Evolutionary conservation across 2,797 vertebrate species (phyloP).

Genomic region (Myotis vivesi): DNA sequence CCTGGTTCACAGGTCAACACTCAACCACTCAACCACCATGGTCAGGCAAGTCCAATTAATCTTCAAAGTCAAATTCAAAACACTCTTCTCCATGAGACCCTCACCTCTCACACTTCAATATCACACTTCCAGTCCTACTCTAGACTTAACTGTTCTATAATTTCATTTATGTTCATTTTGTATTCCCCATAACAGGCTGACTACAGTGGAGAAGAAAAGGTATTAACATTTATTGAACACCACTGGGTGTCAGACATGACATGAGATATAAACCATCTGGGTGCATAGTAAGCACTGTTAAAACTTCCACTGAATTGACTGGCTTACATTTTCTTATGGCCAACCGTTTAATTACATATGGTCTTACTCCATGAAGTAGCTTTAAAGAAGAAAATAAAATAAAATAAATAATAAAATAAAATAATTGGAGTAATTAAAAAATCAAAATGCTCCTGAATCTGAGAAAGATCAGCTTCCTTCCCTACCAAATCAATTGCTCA

Average conservation of each 20-base stretch:
- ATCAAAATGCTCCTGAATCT: neutral
- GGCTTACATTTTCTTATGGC: neutral
- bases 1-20: too few species aligned
- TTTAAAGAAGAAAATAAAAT: constrained; percentile 11
- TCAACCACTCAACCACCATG: too few species aligned
- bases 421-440: neutral
- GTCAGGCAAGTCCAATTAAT: neutral
- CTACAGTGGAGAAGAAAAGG: neutral
- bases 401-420: neutral
- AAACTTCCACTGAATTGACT: neutral
- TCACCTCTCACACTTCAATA: neutral
- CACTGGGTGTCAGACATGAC: neutral
- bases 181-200: neutral
- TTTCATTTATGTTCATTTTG: neutral
- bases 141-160: neutral
- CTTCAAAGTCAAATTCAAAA: neutral
- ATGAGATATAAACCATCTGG: neutral
- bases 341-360: neutral
- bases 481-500: neutral
- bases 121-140: neutral
- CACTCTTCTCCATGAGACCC: neutral
- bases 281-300: neutral
- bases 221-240: neutral
- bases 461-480: neutral
- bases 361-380: neutral